Percentiles rank a stretch among this genome's conserved stretches.
Conservation (phyloP, 2,888 invertebrate genomes). For the Entomobrya multifasciata region DNA sequence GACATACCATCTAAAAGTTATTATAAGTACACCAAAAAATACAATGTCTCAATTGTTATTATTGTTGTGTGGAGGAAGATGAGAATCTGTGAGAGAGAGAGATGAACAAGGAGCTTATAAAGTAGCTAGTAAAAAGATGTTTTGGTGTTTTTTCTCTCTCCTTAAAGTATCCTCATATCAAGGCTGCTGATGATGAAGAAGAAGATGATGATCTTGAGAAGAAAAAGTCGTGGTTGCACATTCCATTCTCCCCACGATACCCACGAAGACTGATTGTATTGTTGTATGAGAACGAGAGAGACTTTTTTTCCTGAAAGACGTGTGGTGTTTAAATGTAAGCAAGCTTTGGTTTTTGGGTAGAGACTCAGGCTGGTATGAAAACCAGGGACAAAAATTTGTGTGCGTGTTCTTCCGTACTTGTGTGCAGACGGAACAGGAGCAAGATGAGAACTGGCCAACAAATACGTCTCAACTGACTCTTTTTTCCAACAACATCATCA, state of each 20-base stretch:
- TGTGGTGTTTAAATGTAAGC: background rate
- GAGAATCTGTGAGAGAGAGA: conserved; percentile 22
- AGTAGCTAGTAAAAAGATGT: conserved; percentile 38
- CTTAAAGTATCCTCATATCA: conserved; percentile 15
- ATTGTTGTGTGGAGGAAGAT: background rate
- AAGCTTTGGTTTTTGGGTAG: background rate
- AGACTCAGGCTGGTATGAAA: conserved; percentile 15
- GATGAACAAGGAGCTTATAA: conserved; percentile 17
- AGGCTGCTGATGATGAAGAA: background rate
- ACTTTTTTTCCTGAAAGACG: no score
- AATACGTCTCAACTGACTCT: conserved; percentile 64
- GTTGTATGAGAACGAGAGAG: conserved; percentile 33
- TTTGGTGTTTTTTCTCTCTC: conserved; percentile 11
- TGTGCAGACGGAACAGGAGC: conserved; percentile 53
- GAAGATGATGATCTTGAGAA: conserved; percentile 27
- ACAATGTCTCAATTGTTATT: conserved; percentile 63
- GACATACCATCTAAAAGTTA: background rate
- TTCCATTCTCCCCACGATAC: conserved; percentile 69
- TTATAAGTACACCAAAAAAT: background rate
- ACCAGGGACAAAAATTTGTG: conserved; percentile 19
- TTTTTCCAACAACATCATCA: conserved; percentile 47
- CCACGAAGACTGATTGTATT: conserved; percentile 51
- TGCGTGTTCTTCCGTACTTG: conserved; percentile 13
- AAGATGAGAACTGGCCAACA: conserved; percentile 66
- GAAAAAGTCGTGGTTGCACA: conserved; percentile 54